Base-by-base conservation (phyloP, 1,140 invertebrate genomes). In the Trachelipus rathkii region DNA sequence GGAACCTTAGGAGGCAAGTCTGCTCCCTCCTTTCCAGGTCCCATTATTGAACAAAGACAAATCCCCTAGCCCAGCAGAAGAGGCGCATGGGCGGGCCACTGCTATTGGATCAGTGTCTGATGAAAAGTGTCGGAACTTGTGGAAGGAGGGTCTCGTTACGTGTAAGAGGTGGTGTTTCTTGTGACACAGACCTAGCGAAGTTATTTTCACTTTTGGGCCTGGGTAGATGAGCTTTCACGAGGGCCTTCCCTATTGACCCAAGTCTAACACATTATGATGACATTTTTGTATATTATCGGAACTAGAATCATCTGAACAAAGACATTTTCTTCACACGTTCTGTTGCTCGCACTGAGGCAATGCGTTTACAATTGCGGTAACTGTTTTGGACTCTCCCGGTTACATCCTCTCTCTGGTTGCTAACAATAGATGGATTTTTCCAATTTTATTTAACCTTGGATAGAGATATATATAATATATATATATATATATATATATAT, bases 341-440 rank as follows among this genome's bases (percentile, higher is more conserved):
- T 46, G 82, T 81, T 23, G 80, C 76, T 19, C 77, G 93, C 84
- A 95, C 93, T 75, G 93, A 92, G 50, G 93, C 93, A 95, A 87
- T 24, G 93, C 93, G 85, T 93, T 95, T 75, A 95, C 93, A 78
- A 95, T 93, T 44, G 93, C 93, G 83, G 93, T 94, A 83, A 95
- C 94, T 68, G 92, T 93, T 87, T 94, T 94, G 83, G 92, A 92
- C 85, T 95, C 93, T 24, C 86, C 86, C 89, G 85, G 93, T 92
- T 68, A 85, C 82, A 85, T 94, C 92, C 84, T 96, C 94, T 73
- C 94, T 89, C 19, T 60, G 50, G 83, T 95, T 94, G 78, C 93
- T 92, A 79, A 98, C 94, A 82, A 98, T 90, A 84, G 95, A 97
- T 69, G 96, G 95, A 88, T 98, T 97, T 98, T 98, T 72, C 96